phyloP scores from a whole-genome alignment of 2,797 vertebrate genomes.

The Phrynocephalus vlangalii region DNA sequence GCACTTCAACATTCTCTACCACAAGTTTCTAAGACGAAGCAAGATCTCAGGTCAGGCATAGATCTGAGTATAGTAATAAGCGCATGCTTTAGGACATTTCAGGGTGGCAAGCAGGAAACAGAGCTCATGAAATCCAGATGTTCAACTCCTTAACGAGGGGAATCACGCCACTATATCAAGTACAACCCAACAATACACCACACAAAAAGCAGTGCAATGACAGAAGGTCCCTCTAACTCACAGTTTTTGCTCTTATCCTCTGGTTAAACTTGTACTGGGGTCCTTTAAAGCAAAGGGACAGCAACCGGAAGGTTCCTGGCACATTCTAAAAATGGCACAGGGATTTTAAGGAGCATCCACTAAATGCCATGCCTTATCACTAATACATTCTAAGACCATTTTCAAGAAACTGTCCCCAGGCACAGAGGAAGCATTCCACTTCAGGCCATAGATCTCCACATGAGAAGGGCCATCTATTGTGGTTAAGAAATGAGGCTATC shows the following conservation, averaged over 20 bases:
- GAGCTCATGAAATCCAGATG: conserved; percentile 57
- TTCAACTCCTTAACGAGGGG: conserved; percentile 38
- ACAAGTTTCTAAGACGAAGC: conserved; percentile 90
- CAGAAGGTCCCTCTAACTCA: neutral
- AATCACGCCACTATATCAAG: conserved; percentile 26
- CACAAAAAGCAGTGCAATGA: conserved; percentile 13
- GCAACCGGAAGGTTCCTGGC: neutral
- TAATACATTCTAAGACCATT: neutral
- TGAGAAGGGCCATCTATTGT: too few relatives aligned
- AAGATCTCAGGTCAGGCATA: conserved; percentile 62
- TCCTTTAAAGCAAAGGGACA: neutral
- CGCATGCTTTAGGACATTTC: conserved; percentile 48
- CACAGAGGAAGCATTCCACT: too few relatives aligned
- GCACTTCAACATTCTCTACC: conserved; percentile 96
- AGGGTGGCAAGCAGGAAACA: conserved; percentile 53
- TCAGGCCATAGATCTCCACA: too few relatives aligned
- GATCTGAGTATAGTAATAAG: conserved; percentile 50
- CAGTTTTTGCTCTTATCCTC: neutral
- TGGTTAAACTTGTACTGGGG: neutral
- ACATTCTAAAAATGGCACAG: neutral
- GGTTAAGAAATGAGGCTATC: too few relatives aligned
- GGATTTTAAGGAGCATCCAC: neutral
- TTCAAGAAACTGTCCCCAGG: too few relatives aligned
- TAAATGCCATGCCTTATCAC: neutral
- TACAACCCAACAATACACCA: conserved; percentile 1